phyloP scores from a whole-genome alignment of 1,140 invertebrate species.

The Bradysia coprophila region DNA sequence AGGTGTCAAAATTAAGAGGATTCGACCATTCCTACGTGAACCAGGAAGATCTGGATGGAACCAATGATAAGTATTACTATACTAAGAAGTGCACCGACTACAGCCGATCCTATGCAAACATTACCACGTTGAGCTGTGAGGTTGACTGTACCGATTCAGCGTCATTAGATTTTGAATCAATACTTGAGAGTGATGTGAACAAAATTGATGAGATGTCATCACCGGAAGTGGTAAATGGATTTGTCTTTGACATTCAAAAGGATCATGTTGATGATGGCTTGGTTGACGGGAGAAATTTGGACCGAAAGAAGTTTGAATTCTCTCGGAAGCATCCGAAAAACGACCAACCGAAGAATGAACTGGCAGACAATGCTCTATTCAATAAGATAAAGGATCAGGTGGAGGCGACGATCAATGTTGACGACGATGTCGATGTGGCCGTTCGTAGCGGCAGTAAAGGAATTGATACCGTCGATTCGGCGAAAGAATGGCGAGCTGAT shows the following conservation, averaged over 20 bases:
- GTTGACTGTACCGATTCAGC: slow-evolving; percentile 13
- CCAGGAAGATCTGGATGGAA: background rate
- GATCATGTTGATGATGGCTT: background rate
- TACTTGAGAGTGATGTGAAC: slow-evolving; percentile 15
- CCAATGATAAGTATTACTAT: background rate
- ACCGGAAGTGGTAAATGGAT: slow-evolving; percentile 21
- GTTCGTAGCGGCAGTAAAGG: background rate
- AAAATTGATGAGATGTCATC: slow-evolving; percentile 12
- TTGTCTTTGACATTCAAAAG: slow-evolving; percentile 4
- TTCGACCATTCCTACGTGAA: background rate
- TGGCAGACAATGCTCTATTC: slow-evolving; percentile 21
- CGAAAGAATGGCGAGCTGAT: slow-evolving; percentile 6
- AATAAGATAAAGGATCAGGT: slow-evolving; percentile 23
- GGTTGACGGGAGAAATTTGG: slow-evolving; percentile 10
- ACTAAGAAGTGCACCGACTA: background rate
- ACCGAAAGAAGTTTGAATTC: slow-evolving; percentile 7
- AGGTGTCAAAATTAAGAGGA: background rate
- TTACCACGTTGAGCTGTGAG: slow-evolving; percentile 8
- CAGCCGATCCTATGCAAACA: slow-evolving; percentile 16
- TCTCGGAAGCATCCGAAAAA: slow-evolving; percentile 2
- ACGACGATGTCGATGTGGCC: background rate
- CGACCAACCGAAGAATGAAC: slow-evolving; percentile 12
- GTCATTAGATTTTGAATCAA: slow-evolving; percentile 21
- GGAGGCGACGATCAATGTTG: slow-evolving; percentile 9
- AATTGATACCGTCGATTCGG: background rate